These are phyloP conservation scores for Tethea ocularis DNA, from an alignment of 2,888 invertebrate species.

Conservation along the genomic window DNA sequence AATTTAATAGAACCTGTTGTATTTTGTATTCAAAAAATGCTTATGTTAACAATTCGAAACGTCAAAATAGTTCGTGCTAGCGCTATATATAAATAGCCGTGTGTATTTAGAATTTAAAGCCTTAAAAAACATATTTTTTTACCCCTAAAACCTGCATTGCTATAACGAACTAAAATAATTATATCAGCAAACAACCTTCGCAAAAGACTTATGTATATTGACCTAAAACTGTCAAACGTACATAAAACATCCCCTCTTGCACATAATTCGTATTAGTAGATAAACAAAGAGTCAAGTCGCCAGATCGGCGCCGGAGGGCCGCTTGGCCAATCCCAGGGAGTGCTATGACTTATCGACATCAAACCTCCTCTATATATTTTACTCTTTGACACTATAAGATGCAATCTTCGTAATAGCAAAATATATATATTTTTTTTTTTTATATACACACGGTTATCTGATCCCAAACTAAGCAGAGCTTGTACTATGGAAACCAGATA, in stretches of 20 bases:
- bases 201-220: conserved; percentile 1
- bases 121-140: not conserved
- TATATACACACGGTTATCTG: too few species aligned
- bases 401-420: not conserved
- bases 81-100: too few species aligned
- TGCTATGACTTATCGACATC: conserved; percentile 38
- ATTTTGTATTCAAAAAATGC: too few species aligned
- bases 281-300: conserved; percentile 24
- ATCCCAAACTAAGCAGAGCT: too few species aligned
- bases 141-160: not conserved
- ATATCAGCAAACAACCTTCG: not conserved
- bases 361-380: not conserved
- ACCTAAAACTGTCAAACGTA: not conserved
- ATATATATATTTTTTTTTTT: too few species aligned
- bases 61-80: too few species aligned
- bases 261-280: conserved; percentile 23
- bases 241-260: conserved; percentile 9
- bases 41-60: too few species aligned
- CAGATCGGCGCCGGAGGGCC: conserved; percentile 31
- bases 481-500: too few species aligned
- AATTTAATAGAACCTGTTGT: too few species aligned
- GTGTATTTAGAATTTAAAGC: too few species aligned
- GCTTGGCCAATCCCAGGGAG: conserved; percentile 37
- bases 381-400: not conserved
- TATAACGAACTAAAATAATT: too few species aligned